Evolutionary conservation across 2,797 vertebrate species (phyloP).

Genomic region (Cetoscarus ocellatus): DNA sequence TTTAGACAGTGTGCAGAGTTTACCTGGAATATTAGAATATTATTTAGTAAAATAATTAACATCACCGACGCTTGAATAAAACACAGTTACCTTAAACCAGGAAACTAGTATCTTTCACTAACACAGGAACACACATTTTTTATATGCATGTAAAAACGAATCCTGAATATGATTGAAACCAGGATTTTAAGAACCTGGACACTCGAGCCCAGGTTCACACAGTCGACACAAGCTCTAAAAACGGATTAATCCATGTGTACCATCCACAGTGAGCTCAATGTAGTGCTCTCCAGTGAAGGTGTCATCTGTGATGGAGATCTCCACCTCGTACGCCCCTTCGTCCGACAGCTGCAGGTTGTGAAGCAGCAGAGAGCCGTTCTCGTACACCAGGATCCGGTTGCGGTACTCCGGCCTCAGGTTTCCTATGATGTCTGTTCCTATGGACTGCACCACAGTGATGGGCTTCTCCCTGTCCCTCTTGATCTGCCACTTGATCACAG

Average conservation of each 20-base stretch:
- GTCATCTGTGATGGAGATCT: constrained; percentile 98
- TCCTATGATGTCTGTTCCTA: constrained; percentile 94
- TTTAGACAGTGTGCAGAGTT: too few relatives aligned
- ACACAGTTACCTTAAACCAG: too few relatives aligned
- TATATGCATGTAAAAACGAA: too few relatives aligned
- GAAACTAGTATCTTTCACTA: too few relatives aligned
- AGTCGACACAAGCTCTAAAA: not conserved
- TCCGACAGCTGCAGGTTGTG: constrained; percentile 91
- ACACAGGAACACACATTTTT: too few relatives aligned
- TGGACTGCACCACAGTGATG: constrained; percentile 95
- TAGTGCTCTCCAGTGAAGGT: constrained; percentile 94
- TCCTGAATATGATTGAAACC: too few relatives aligned
- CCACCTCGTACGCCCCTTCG: constrained; percentile 94
- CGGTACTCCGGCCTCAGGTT: constrained; percentile 94
- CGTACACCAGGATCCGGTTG: constrained; percentile 91
- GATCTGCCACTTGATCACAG: constrained; percentile 97
- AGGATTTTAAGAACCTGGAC: too few relatives aligned
- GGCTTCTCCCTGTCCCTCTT: constrained; percentile 92
- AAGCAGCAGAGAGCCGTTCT: constrained; percentile 94
- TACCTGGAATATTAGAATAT: too few relatives aligned
- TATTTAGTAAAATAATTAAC: too few relatives aligned
- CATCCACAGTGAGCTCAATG: constrained; percentile 95
- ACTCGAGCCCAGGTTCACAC: too few relatives aligned
- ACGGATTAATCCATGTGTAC: constrained; percentile 75
- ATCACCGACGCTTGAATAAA: too few relatives aligned